These are phyloP conservation scores for Elanoides forficatus DNA, from an alignment of 2,113 vertebrate species.

Conservation along the genomic window DNA sequence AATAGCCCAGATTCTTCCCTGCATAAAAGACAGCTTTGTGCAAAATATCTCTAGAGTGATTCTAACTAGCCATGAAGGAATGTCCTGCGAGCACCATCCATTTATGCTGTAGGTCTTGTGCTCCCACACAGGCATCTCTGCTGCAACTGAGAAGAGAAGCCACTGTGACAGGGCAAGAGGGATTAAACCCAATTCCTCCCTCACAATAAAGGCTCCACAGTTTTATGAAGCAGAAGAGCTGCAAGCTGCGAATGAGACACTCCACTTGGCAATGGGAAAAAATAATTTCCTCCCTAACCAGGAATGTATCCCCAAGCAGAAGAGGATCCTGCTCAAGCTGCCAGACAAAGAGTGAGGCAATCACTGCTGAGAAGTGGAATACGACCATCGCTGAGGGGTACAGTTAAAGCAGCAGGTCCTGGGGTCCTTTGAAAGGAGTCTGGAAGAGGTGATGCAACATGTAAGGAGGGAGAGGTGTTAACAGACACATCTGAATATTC, in stretches of 20 bases:
- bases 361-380: neutral
- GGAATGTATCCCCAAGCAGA: neutral
- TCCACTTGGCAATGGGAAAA: neutral
- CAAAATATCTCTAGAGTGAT: neutral
- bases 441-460: neutral
- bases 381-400: neutral
- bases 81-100: rapidly evolving
- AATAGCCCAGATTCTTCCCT: neutral
- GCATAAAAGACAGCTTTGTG: neutral
- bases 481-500: neutral
- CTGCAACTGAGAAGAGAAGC: neutral
- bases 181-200: neutral
- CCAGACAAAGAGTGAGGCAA: neutral
- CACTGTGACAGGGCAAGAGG: neutral
- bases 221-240: neutral
- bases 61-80: neutral
- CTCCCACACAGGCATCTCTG: neutral
- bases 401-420: neutral
- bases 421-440: neutral
- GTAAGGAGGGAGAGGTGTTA: neutral
- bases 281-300: neutral
- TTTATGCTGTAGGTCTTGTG: neutral
- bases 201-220: neutral
- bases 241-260: neutral
- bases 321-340: neutral